Base-by-base conservation (phyloP, 2,797 vertebrate genomes). In the Vultur gryphus region DNA sequence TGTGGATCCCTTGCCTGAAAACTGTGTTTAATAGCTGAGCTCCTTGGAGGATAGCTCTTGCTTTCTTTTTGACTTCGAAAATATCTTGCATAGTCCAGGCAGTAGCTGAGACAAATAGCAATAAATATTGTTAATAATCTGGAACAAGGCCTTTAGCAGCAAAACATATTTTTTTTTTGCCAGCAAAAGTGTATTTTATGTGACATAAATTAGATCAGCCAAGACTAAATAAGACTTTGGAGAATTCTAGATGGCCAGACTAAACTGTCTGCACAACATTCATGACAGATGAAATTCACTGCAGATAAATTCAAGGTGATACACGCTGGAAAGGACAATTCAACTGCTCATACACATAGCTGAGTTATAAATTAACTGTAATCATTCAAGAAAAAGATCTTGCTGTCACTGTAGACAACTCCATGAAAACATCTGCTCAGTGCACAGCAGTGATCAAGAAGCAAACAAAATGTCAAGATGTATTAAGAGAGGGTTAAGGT, bases 301-400 rank as follows among this genome's bases (percentile, higher is more conserved):
- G 57, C 76, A 58, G 93, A 84, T 44, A 93, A 95, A 94, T 78
- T 88, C 78, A 90, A 96, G 82, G 85, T 91, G 87, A 88, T 84
- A 55, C 52, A 78, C 1, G 5, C 33, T 86, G 79, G 65, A 93
- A 94, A 96, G 87, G 61, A 72, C 80, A 90, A 91, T 72, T 75
- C 82, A 88, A 57, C 62, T 80, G 57, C 61, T 92, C 48, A 52
- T 58, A 72, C 0, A 1, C 83, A 79, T 37, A 90, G 80, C 35
- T 79, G 80, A 90, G 72, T 86, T 90, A 88, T 66, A 95, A 91
- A 91, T 91, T 86, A 95, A 78, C 43, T 59, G 58, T 28, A 88
- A 95, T 90, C 70, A 88, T 33, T 91, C 76, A 91, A 54, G 76
- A 58, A 84, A 87, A 90, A 93, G 25, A 76, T 91, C 69, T 96